Evolutionary conservation across 2,888 invertebrate genomes (phyloP).

Genomic region (Sarcophaga rosellei): DNA sequence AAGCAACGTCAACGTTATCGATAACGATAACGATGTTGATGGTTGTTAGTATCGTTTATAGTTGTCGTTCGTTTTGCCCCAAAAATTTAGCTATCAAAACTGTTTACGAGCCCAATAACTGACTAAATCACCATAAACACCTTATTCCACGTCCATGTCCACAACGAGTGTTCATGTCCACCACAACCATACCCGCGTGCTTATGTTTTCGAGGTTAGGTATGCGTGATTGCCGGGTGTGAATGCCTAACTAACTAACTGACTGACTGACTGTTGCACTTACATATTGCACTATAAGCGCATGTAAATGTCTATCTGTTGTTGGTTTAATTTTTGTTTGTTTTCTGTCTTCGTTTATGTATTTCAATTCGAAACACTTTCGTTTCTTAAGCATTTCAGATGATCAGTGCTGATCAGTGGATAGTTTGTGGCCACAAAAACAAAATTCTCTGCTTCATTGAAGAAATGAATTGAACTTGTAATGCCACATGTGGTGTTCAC

Average conservation of each 20-base stretch:
- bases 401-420: slow-evolving; percentile 43
- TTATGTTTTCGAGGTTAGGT: slow-evolving; percentile 53
- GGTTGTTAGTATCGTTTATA: slow-evolving; percentile 65
- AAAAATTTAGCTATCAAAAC: slow-evolving; percentile 81
- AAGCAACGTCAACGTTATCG: slow-evolving; percentile 61
- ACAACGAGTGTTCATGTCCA: not conserved
- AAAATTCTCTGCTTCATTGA: slow-evolving; percentile 47
- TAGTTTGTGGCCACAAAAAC: slow-evolving; percentile 54
- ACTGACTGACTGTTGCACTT: not conserved
- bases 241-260: not conserved
- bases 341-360: slow-evolving; percentile 9
- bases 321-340: not conserved
- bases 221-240: slow-evolving; percentile 23
- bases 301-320: not conserved
- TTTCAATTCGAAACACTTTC: slow-evolving; percentile 38
- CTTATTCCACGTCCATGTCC: slow-evolving; percentile 74
- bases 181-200: not conserved
- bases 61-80: slow-evolving; percentile 77
- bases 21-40: slow-evolving; percentile 35
- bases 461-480: slow-evolving; percentile 62
- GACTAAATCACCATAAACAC: slow-evolving; percentile 82
- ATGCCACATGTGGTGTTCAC: slow-evolving; percentile 67
- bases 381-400: not conserved
- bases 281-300: not conserved
- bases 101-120: slow-evolving; percentile 81